phyloP scores from a whole-genome alignment of 2,797 vertebrate species.

The Acipenser oxyrinchus region DNA sequence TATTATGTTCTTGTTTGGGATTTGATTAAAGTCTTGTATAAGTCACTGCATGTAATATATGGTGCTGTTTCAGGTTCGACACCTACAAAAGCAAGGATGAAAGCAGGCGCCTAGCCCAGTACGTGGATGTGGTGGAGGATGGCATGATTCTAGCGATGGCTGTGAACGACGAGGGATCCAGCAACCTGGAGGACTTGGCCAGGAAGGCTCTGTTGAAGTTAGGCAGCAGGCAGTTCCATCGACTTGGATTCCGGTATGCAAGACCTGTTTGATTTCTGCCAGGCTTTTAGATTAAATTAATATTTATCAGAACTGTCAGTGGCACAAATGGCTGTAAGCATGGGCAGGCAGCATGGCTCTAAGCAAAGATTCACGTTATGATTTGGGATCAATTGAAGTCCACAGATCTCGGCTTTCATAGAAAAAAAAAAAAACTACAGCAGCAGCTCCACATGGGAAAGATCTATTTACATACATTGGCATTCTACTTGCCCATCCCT shows the following conservation, averaged over 20 bases:
- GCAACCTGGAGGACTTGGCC: conserved; percentile 80
- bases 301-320: conserved; percentile 23
- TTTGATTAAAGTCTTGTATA: no score
- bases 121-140: conserved; percentile 57
- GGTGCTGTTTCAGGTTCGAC: conserved; percentile 69
- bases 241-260: conserved; percentile 80
- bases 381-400: no score
- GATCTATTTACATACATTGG: no score
- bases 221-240: conserved; percentile 81
- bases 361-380: no score
- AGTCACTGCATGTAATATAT: no score
- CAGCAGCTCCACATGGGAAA: no score
- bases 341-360: no score
- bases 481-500: no score
- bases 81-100: conserved; percentile 84
- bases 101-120: conserved; percentile 76
- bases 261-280: conserved; percentile 2
- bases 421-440: no score
- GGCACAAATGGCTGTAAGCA: no score
- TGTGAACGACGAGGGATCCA: conserved; percentile 91
- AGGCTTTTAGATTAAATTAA: conserved; percentile 31
- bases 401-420: no score
- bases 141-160: conserved; percentile 78
- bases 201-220: conserved; percentile 73
- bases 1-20: no score